Base-by-base conservation (phyloP, 2,797 vertebrate species). In the Urosaurus nigricauda region DNA sequence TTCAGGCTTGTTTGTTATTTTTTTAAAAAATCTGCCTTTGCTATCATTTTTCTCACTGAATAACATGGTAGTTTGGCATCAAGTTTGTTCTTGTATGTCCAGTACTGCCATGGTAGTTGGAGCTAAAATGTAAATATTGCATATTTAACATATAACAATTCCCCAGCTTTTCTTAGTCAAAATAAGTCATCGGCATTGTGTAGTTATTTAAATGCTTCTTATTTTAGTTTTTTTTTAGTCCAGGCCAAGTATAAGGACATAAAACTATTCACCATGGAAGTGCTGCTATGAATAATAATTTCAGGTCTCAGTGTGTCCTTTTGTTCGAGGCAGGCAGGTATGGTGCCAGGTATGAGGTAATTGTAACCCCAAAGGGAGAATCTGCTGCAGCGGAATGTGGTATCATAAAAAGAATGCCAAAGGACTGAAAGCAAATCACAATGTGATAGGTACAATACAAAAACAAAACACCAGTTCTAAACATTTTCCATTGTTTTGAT, bases 311-410 rank as follows among this genome's bases (percentile, higher is more conserved):
- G 60, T 80, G 19, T 81, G 0, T 0, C 74, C 60, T 91, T 91
- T 84, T 89, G 8, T 90, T 91, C 78, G 40, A 71, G 37, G 35
- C 70, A 80, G 37, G 40, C 53, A 63, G 87, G 89, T 93, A 83
- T n/a, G 89, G 91, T 86, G 56, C 75, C 90, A 90, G 87, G 65
- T 92, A 58, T 47, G 83, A 92, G 65, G 83, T 93, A 89, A 90
- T 92, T 92, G 85, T 81, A 92, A 87, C 80, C 90, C 81, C 79
- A 89, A 90, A 91, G 89, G 82, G 2, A 86, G 92, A 73, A 80
- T 8, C 51, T 70, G n/a, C 75, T 90, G 43, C 51, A 53, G 47
- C 89, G n/a, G 51, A 35, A 90, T 91, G 75, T 81, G 75, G 2
- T 21, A 26, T 60, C 83, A 77, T 82, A 77, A 91, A 85, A 87